These are phyloP conservation scores for Gambusia affinis DNA, from an alignment of 2,113 vertebrate species.

Conservation along the genomic window DNA sequence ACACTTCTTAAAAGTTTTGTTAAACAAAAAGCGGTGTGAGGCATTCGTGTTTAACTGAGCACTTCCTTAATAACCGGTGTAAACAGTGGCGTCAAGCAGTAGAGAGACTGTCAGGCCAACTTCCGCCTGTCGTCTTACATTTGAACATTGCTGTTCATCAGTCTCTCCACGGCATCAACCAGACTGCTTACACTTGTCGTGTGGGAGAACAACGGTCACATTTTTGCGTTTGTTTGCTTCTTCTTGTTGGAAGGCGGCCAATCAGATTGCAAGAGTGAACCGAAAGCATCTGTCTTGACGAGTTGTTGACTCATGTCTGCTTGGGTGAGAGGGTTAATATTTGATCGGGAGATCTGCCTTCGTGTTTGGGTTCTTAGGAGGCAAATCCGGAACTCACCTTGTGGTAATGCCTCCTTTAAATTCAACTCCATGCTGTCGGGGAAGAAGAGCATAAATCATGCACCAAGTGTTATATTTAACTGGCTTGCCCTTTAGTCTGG, in stretches of 20 bases:
- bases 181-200: slow-evolving; percentile 1
- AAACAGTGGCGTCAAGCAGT: not conserved
- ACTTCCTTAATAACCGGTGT: not conserved
- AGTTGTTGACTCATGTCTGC: not conserved
- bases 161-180: not conserved
- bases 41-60: slow-evolving; percentile 4
- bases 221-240: not conserved
- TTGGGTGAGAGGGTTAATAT: not conserved
- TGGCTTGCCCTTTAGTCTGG: not conserved
- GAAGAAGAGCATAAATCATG: slow-evolving; percentile 52
- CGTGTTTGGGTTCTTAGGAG: not conserved
- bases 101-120: not conserved
- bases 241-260: slow-evolving; percentile 3
- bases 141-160: not conserved
- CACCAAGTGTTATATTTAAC: not conserved
- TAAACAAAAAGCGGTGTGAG: not conserved
- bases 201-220: not conserved
- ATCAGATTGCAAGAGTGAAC: not conserved
- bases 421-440: slow-evolving; percentile 71
- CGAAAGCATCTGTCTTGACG: not conserved
- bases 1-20: not conserved
- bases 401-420: slow-evolving; percentile 61
- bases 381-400: slow-evolving; percentile 63
- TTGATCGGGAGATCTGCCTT: not conserved
- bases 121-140: not conserved